Conservation (phyloP, 2,888 invertebrate species). For the Tholera decimalis region DNA sequence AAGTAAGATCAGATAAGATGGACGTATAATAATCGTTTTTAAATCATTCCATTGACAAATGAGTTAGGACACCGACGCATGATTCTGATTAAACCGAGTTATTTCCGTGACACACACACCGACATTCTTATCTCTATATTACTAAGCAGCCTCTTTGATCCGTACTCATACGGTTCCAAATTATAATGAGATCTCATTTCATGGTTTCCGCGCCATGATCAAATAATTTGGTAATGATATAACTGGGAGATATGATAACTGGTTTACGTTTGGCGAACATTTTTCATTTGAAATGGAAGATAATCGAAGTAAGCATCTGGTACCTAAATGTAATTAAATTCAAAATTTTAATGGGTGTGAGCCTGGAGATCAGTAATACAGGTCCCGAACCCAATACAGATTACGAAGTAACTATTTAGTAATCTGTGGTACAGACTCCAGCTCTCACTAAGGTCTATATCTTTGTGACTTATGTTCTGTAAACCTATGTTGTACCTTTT, state of each 20-base stretch:
- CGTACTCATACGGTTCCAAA: conserved; percentile 17
- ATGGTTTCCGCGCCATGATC: conserved; percentile 8
- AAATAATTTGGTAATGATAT: conserved; percentile 18
- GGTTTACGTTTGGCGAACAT: neutral
- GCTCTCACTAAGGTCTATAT: too few species aligned
- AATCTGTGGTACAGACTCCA: too few species aligned
- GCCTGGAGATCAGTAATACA: too few species aligned
- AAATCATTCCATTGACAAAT: neutral
- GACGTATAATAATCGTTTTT: too few species aligned
- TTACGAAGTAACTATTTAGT: too few species aligned
- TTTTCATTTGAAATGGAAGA: neutral
- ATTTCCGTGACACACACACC: neutral
- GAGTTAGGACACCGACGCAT: neutral
- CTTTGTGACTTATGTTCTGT: too few species aligned
- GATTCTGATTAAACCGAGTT: neutral
- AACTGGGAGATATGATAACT: conserved; percentile 11
- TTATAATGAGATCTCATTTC: conserved; percentile 17
- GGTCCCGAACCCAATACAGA: too few species aligned
- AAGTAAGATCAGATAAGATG: too few species aligned
- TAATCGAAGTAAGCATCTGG: too few species aligned
- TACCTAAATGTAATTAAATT: too few species aligned
- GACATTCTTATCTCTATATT: conserved; percentile 1
- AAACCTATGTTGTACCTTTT: too few species aligned
- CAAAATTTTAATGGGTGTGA: too few species aligned
- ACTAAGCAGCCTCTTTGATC: conserved; percentile 20